phyloP scores from a whole-genome alignment of 2,113 vertebrate genomes.

The human region DNA sequence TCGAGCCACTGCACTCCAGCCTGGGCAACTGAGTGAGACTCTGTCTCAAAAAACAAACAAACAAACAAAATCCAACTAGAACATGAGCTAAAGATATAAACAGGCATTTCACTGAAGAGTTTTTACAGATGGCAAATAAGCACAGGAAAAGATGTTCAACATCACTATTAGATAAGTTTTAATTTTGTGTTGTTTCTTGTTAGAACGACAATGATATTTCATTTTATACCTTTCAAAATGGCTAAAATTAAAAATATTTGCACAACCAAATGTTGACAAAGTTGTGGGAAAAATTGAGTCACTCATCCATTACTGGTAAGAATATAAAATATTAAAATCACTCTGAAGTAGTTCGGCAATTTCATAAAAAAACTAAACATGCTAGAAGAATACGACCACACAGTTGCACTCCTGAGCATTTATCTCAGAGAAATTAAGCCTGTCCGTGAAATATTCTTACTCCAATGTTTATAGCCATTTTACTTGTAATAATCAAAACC shows the following conservation, averaged over 20 bases:
- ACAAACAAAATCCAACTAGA: background rate
- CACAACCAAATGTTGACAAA: background rate
- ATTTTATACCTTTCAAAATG: background rate
- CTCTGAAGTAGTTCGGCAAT: background rate
- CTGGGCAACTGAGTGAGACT: too few species aligned
- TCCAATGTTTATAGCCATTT: background rate
- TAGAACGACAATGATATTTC: background rate
- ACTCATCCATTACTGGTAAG: background rate
- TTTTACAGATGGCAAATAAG: background rate
- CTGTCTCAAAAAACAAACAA: too few species aligned
- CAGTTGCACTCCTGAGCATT: too few species aligned
- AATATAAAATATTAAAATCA: background rate
- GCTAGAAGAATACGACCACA: background rate
- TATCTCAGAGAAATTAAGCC: background rate
- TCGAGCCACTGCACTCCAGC: too few species aligned
- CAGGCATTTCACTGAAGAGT: background rate
- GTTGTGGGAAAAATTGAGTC: background rate
- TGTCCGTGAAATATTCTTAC: background rate
- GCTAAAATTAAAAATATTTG: background rate
- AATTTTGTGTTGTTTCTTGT: too few species aligned
- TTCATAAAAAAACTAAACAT: background rate
- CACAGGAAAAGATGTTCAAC: background rate
- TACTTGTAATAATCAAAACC: background rate
- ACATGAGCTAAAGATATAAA: background rate
- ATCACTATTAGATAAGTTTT: background rate